phyloP scores from a whole-genome alignment of 2,113 vertebrate genomes.

The Cepphus grylle region DNA sequence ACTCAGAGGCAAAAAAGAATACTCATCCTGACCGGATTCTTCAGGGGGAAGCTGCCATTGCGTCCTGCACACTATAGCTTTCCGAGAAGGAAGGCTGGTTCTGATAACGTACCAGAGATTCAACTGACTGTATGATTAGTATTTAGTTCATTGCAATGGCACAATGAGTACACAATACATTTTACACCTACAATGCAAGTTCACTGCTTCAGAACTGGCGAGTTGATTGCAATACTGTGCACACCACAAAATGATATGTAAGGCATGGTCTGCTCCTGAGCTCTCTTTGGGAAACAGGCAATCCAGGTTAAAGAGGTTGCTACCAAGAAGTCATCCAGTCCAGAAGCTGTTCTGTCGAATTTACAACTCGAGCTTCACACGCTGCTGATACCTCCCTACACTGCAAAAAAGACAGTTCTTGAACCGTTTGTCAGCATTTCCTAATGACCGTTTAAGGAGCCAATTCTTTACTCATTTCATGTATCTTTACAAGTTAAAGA shows the following conservation, averaged over 20 bases:
- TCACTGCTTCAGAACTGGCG: not conserved
- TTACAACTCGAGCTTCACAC: not conserved
- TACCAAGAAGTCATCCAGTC: not conserved
- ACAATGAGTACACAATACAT: not conserved
- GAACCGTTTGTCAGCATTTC: not conserved
- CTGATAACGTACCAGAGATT: not conserved
- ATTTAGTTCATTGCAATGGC: not conserved
- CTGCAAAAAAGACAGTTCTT: not conserved
- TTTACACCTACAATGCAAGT: not conserved
- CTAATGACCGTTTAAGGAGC: not conserved
- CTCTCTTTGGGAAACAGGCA: not conserved
- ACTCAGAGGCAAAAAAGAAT: not conserved
- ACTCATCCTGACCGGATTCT: not conserved
- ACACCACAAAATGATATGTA: not conserved
- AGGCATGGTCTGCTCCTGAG: not conserved
- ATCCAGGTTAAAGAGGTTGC: not conserved
- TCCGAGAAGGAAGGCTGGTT: not conserved
- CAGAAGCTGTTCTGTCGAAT: not conserved
- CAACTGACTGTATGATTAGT: not conserved
- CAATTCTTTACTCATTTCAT: not conserved
- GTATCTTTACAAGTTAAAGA: not conserved
- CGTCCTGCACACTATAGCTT: not conserved
- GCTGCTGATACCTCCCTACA: not conserved
- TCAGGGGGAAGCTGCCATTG: not conserved
- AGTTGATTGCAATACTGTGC: not conserved